A percentile compares a stretch with the other conserved stretches of the same genome.
These are phyloP conservation scores for Mus pahari DNA, from an alignment of 2,113 vertebrate genomes.

Conservation along the genomic window DNA sequence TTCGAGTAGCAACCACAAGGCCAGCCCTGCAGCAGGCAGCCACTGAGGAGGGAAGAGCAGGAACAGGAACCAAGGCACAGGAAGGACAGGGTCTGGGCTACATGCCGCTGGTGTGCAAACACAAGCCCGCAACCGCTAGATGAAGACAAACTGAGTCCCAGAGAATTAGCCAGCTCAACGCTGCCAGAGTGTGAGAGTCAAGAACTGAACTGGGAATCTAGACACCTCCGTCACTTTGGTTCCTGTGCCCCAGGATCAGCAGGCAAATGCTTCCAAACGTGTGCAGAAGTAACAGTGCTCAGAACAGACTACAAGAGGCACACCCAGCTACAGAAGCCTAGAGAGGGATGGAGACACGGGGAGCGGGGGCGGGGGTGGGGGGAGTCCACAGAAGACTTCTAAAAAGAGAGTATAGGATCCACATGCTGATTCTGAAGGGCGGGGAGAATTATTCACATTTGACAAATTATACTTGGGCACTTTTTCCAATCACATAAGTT, in stretches of 20 bases:
- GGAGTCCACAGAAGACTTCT: not conserved
- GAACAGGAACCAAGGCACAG: not conserved
- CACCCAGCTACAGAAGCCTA: not conserved
- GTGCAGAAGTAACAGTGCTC: not conserved
- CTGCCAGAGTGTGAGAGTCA: not conserved
- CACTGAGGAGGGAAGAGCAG: not conserved
- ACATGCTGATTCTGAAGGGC: not conserved
- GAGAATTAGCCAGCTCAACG: not conserved
- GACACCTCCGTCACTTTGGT: not conserved
- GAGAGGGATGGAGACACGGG: not conserved
- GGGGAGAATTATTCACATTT: not conserved
- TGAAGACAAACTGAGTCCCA: slow-evolving; percentile 29
- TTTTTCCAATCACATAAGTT: slow-evolving; percentile 68
- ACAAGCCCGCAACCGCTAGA: not conserved
- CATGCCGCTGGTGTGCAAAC: not conserved
- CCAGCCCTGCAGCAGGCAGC: slow-evolving; percentile 40
- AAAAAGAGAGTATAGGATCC: not conserved
- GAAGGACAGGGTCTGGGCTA: not conserved
- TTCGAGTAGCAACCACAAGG: slow-evolving; percentile 61
- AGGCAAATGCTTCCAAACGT: not conserved
- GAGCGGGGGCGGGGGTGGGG: too few species aligned
- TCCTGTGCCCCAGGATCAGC: not conserved
- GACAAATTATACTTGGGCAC: slow-evolving; percentile 44
- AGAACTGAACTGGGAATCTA: not conserved
- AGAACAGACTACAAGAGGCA: not conserved